phyloP scores from a whole-genome alignment of 2,113 vertebrate genomes.

The Ciconia stormi region DNA sequence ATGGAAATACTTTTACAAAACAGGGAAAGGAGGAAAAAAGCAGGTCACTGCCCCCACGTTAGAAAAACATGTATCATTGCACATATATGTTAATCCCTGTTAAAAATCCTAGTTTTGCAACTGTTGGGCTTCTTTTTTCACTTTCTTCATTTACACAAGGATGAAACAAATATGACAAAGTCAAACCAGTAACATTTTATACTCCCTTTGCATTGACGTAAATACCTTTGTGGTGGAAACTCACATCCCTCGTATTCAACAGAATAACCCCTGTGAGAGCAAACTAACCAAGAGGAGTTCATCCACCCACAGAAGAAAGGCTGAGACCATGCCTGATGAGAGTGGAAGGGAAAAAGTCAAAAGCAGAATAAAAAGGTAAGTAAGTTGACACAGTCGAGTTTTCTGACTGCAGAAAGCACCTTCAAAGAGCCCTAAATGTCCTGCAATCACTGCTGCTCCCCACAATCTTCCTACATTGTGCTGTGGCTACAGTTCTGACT shows the following conservation, averaged over 20 bases:
- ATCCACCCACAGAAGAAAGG: background rate
- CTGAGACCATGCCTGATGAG: background rate
- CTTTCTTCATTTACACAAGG: background rate
- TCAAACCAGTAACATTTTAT: background rate
- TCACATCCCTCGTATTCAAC: background rate
- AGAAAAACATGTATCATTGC: background rate
- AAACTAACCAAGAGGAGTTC: background rate
- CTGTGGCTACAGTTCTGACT: background rate
- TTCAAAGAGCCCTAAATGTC: background rate
- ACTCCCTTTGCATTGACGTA: background rate
- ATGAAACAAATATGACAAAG: background rate
- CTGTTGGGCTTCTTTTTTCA: background rate
- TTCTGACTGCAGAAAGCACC: background rate
- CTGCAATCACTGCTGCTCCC: background rate
- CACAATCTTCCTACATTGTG: fast-evolving
- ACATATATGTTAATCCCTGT: background rate
- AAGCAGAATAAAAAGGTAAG: background rate
- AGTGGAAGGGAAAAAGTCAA: background rate
- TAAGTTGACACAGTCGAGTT: background rate
- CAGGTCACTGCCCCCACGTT: background rate
- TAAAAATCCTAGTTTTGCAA: background rate
- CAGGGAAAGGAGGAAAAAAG: background rate
- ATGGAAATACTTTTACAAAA: background rate
- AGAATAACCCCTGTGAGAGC: background rate
- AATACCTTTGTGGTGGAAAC: background rate